phyloP scores from a whole-genome alignment of 35 echinoderm and acorn worm genomes.

The Chiridota heheva region DNA sequence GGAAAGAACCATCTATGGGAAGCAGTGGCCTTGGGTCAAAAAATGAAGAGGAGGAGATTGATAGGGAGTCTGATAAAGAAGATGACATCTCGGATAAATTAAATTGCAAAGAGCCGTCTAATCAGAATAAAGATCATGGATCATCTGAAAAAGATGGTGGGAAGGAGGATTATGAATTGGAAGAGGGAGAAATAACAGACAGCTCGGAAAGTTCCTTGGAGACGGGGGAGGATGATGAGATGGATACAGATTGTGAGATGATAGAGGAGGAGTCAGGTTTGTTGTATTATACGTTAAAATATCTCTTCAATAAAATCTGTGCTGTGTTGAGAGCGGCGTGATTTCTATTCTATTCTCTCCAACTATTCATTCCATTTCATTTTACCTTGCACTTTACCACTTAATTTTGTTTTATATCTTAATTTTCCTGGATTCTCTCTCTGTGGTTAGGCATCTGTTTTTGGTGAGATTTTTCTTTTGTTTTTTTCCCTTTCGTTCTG shows the following conservation, averaged over 20 bases:
- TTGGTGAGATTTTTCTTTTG: no score
- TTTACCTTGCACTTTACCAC: no score
- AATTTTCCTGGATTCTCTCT: no score
- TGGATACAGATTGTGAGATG: no score
- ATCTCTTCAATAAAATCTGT: no score
- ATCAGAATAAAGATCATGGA: neutral
- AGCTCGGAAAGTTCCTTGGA: neutral
- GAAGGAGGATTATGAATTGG: slow-evolving; percentile 5
- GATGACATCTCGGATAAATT: neutral
- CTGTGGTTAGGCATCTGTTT: no score
- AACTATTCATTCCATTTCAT: no score
- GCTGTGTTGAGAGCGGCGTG: no score
- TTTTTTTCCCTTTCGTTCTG: no score
- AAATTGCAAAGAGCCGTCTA: neutral
- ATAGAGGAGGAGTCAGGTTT: slow-evolving; percentile 2
- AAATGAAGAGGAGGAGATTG: neutral
- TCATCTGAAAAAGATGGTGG: neutral
- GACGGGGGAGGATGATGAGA: slow-evolving; percentile 8
- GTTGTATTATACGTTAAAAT: no score
- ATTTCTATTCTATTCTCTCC: no score
- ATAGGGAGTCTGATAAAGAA: neutral
- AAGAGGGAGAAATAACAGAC: slow-evolving; percentile 19
- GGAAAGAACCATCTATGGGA: neutral
- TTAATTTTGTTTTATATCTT: no score
- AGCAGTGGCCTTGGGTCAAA: neutral